Base-by-base conservation (phyloP, 2,888 invertebrate species). In the Megamerina dolium region DNA sequence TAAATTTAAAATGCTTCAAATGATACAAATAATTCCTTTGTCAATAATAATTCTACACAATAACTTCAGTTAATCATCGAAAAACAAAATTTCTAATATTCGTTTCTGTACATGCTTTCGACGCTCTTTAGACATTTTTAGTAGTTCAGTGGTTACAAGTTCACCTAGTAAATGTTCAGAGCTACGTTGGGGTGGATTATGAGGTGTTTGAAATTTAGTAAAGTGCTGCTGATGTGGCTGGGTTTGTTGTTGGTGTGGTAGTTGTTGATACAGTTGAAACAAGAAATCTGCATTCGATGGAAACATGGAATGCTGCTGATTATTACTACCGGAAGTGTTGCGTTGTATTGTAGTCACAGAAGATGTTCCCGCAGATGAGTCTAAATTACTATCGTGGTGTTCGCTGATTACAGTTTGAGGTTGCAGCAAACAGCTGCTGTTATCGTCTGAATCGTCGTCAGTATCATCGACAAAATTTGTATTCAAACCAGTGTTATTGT, bases 111-210 rank as follows among this genome's bases (percentile, higher is more conserved):
- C 71, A 42, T 57, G 58, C 58, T 69, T 70, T 27, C 70, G 65
- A 12, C 66, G 61, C 43, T 72, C 72, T 45, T 65, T 66, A 39
- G 60, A 61, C 72, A 72, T 72, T 55, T 71, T 72, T 2, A 71
- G 47, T 9, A 72, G 51, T 48, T 72, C 72, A 3, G 70, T 67
- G 34, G 72, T 72, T 0, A 72, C 72, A 34, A 72, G 51, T 49
- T 72, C 72, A 9, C 72, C 72, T 16, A 72, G 55, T 23, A 72
- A 53, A 49, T 72, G 69, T 44, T 72, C 72, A 4, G 72, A 71
- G 18, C 61, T 62, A 10, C 71, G 62, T 9, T 66, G 63, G n/a
- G 56, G 52, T 47, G 47, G 55, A 48, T 55, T 61, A 30, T 59
- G 55, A 43, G 60, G 68, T 39, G 58, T 49, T 52, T 61, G 66